Evolutionary conservation across 2,888 invertebrate genomes (phyloP), one percentile per base, ranked within the genome.

Genomic region (Ochropleura plecta): DNA sequence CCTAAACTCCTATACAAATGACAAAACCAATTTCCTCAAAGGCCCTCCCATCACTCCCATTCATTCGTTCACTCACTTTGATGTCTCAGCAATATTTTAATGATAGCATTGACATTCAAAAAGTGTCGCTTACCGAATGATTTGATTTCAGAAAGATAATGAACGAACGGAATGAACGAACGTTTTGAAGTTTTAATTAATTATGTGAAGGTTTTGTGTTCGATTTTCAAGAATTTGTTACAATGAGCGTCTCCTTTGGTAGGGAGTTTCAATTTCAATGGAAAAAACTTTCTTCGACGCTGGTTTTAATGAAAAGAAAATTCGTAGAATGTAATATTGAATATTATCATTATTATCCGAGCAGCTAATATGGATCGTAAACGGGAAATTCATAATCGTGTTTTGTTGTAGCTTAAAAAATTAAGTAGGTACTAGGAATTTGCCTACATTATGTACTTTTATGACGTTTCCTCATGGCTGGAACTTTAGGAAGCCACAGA

Each of bases 61-160:
- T 88, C 89, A 89, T 91, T 85, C 75, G 46, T 76, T 70, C 71
- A 70, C 88, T 87, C 88, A 89, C 91, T 91, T 92, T 90, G 90
- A 92, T 90, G 89, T 90, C 85, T 83, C 78, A 73, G 88, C 88
- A 86, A 91, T 88, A 90, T 92, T 92, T 91, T 92, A 93, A 93
- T 91, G 91, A 91, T 86, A 86, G 88, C 90, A 92, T 92, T 92
- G 91, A 91, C 91, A 91, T 90, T 91, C 90, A 79, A 86, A 88
- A 91, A 89, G 89, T 88, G 87, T 81, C 90, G 88, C 87, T 91
- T 90, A 88, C 83, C 85, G 85, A 81, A 86, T 91, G 91, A 92
- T 91, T 92, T 88, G 89, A 90, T 91, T 89, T 89, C 86, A 87
- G 89, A 89, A 88, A 89, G 87, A 90, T 91, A 87, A 91, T 90